Evolutionary conservation across 2,888 invertebrate species (phyloP).

Genomic region (Eledona agricola): DNA sequence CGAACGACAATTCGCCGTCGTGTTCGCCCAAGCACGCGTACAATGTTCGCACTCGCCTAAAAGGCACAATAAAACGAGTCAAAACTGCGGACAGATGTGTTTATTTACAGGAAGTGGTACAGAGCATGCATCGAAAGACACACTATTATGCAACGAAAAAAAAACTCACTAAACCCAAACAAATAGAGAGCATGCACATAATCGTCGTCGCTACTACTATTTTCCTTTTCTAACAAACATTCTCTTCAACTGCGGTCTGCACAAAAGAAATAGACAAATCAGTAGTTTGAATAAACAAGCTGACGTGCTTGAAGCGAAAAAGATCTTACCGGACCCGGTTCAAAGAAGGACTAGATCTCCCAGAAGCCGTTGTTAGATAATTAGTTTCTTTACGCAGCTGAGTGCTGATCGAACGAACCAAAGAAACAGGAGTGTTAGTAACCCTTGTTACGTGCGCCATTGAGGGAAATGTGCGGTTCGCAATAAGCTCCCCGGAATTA

Average conservation of each 20-base stretch:
- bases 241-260: slow-evolving; percentile 22
- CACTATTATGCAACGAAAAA: slow-evolving; percentile 4
- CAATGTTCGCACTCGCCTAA: slow-evolving; percentile 88
- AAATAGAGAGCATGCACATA: too few species aligned
- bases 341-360: slow-evolving; percentile 57
- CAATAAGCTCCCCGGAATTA: neutral
- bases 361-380: slow-evolving; percentile 56
- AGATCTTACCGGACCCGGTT: slow-evolving; percentile 52
- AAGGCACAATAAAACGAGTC: slow-evolving; percentile 25
- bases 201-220: slow-evolving; percentile 4
- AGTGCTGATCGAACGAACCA: slow-evolving; percentile 45
- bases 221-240: slow-evolving; percentile 18
- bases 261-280: slow-evolving; percentile 17
- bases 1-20: slow-evolving; percentile 96
- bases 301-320: slow-evolving; percentile 25
- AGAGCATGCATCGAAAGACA: slow-evolving; percentile 15
- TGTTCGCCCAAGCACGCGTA: slow-evolving; percentile 97
- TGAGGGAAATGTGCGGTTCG: neutral
- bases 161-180: slow-evolving; percentile 14
- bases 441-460: slow-evolving; percentile 2
- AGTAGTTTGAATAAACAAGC: slow-evolving; percentile 17
- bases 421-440: slow-evolving; percentile 31
- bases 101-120: slow-evolving; percentile 14
- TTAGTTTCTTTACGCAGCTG: slow-evolving; percentile 54
- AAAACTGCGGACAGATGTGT: slow-evolving; percentile 1